Base-by-base conservation (phyloP, 2,888 invertebrate species). In the Arrhopalites spinosus region DNA sequence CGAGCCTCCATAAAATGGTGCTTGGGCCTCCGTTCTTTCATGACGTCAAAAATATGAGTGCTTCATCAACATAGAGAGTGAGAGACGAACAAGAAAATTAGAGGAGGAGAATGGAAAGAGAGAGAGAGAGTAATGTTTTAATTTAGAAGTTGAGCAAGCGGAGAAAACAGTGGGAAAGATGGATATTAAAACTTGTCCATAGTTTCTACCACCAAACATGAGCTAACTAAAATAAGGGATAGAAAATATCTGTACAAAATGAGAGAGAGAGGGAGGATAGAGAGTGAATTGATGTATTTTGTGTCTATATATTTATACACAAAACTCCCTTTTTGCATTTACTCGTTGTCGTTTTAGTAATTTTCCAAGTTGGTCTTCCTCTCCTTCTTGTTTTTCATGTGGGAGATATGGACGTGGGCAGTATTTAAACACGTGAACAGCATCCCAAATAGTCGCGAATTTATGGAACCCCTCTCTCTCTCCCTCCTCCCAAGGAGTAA, bases 181-280 rank as follows among this genome's bases (percentile, higher is more conserved):
- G 68, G 68, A 68, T 68, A 68, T 68, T 68, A 68, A 68, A 68
- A 68, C 47, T 68, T 68, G 68, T 36, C 36, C 36, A 36, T 36
- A 36, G 36, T 36, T 36, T 36, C 36, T 11, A 36, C 36, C 36
- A 36, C 36, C 36, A 36, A 36, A 36, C 36, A 59, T 2, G 2
- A 59, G 23, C 59, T 13, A 59, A 59, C 59, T 20, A 59, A 23
- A 8, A 20, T 3, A 17, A 53, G n/a, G 53, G 15, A 5, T 5
- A 53, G 23, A 17, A 20, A 53, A 5, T 5, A 53, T 3, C 7
- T 5, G 59, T n/a, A 25, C 17, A 23, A 36, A 3, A 11, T 3
- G 36, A 36, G 3, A 36, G 36, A 36, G 11, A 36, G 36, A 36
- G 36, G 11, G 36, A 36, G 36, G 11, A n/a, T n/a, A n/a, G n/a